Evolutionary conservation across 1,140 invertebrate genomes (phyloP).

Genomic region (Drosophila subpulchrella): DNA sequence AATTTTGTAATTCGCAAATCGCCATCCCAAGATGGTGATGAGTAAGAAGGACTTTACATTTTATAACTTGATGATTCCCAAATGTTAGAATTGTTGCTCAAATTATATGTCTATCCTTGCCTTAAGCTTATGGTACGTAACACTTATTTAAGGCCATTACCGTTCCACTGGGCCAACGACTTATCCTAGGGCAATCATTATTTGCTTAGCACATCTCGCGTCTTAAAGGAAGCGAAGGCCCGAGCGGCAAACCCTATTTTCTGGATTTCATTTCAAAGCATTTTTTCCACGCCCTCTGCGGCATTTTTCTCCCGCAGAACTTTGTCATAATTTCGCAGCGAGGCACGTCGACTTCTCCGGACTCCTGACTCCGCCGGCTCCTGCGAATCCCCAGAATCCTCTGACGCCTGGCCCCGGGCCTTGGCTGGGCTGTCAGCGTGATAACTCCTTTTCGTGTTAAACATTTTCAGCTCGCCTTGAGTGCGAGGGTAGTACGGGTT

Average conservation of each 20-base stretch:
- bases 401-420: constrained; percentile 21
- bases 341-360: constrained; percentile 49
- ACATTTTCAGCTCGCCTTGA: constrained; percentile 74
- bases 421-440: constrained; percentile 68
- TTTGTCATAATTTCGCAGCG: constrained; percentile 72
- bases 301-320: constrained; percentile 68
- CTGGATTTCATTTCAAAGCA: constrained; percentile 28
- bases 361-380: constrained; percentile 5
- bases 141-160: background rate
- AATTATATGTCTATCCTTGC: background rate
- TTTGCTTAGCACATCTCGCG: constrained; percentile 9
- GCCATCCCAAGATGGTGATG: no score
- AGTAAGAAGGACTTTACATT: background rate
- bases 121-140: background rate
- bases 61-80: background rate
- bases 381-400: constrained; percentile 11
- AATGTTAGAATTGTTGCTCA: background rate
- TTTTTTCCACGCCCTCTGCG: constrained; percentile 31
- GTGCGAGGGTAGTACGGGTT: constrained; percentile 36
- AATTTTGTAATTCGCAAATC: no score
- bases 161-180: background rate
- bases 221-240: constrained; percentile 21
- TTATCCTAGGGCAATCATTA: constrained; percentile 7
- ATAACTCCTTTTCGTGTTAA: constrained; percentile 82
- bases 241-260: constrained; percentile 14